These are phyloP conservation scores for Lophius americanus DNA, from an alignment of 2,797 vertebrate species.

Conservation along the genomic window DNA sequence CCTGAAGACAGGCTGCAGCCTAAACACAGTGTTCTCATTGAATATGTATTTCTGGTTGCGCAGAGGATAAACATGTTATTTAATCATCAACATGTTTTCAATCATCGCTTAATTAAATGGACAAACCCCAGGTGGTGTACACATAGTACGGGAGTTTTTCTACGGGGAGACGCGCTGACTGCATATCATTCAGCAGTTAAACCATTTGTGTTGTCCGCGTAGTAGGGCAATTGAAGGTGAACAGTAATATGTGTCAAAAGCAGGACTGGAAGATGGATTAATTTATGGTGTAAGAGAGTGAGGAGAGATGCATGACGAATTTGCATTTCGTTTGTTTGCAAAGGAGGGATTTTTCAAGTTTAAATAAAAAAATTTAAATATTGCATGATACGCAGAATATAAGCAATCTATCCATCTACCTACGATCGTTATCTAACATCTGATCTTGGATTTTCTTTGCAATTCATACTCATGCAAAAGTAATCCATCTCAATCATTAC, in stretches of 20 bases:
- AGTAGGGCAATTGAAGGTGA: slow-evolving; percentile 58
- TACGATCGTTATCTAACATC: neutral
- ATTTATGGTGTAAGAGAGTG: slow-evolving; percentile 27
- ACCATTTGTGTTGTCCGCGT: slow-evolving; percentile 50
- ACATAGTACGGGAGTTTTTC: slow-evolving; percentile 58
- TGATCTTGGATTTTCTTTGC: too few species aligned
- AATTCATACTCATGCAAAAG: too few species aligned
- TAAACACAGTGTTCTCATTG: slow-evolving; percentile 77
- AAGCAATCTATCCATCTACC: neutral
- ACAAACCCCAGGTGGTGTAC: slow-evolving; percentile 69
- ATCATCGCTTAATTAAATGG: slow-evolving; percentile 68
- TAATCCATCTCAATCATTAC: too few species aligned
- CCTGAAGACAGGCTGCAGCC: slow-evolving; percentile 72
- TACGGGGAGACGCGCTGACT: slow-evolving; percentile 29
- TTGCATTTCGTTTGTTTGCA: slow-evolving; percentile 19
- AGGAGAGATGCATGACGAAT: slow-evolving; percentile 7
- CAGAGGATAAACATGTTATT: slow-evolving; percentile 80
- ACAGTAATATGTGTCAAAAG: slow-evolving; percentile 63
- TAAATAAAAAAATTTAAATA: slow-evolving; percentile 2
- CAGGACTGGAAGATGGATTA: slow-evolving; percentile 17
- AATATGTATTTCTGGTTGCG: slow-evolving; percentile 80
- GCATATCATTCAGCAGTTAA: slow-evolving; percentile 63
- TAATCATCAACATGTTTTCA: slow-evolving; percentile 75
- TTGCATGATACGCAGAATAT: slow-evolving; percentile 2
- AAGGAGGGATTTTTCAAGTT: neutral